Base-by-base conservation (phyloP, 2,888 invertebrate genomes). In the Peribatodes rhomboidaria region DNA sequence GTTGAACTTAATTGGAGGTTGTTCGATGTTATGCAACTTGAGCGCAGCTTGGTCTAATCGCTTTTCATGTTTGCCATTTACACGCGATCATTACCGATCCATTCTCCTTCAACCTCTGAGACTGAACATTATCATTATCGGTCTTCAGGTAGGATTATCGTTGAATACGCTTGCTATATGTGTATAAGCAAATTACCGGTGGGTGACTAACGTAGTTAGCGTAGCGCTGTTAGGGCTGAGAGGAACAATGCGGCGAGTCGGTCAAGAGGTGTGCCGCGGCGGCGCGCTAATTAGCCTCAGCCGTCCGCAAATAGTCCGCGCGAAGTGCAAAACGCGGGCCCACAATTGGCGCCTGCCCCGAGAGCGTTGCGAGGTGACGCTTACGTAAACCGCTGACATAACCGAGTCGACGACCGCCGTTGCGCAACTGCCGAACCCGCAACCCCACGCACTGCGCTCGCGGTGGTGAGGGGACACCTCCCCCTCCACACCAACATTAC, bases 341-440 rank as follows among this genome's bases (percentile, higher is more conserved):
- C 65, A 65, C 65, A 61, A 65, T 65, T 65, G 60, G 65, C 56
- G 65, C 65, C 83, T 84, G 88, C 81, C 79, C 86, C 83, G 88
- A 86, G 89, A 89, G 82, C 88, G 86, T 88, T 88, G 89, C 92
- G 90, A 91, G 89, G 89, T 88, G 88, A 87, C 83, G 86, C 83
- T 93, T 92, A 93, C 92, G 92, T 92, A 93, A 93, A 82, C 81
- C 79, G 82, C 90, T 92, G 93, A 93, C 91, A 93, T 93, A 93
- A 93, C 87, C 89, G 85, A 91, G 92, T 92, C 92, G 92, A 90
- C 90, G 92, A 92, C 93, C 92, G 92, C 76, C 80, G 84, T 93
- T 92, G 91, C 91, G 92, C 90, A 93, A 93, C 85, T 82, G 80
- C 84, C 87, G 80, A 89, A 89, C 90, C 89, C 84, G 85, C 91